Conservation (phyloP, 2,888 invertebrate genomes). For the Macaria notata region DNA sequence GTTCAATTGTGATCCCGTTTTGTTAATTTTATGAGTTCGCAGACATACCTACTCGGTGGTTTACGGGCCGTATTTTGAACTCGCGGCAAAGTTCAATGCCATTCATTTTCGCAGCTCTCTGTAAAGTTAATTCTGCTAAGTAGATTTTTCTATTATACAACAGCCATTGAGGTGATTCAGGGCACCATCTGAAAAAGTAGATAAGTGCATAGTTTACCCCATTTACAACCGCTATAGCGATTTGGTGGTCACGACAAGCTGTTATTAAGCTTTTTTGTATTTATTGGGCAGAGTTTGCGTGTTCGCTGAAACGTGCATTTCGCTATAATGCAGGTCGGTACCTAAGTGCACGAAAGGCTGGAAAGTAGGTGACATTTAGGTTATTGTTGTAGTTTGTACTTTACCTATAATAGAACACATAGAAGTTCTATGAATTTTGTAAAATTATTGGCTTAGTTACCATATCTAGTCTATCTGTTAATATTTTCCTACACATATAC, state of each 20-base stretch:
- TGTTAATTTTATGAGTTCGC: constrained; percentile 9
- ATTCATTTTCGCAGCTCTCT: constrained; percentile 59
- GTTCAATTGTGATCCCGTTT: constrained; percentile 9
- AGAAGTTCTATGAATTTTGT: too few relatives aligned
- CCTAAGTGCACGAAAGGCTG: too few relatives aligned
- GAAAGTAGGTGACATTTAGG: too few relatives aligned
- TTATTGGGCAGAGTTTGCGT: neutral
- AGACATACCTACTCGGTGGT: constrained; percentile 69
- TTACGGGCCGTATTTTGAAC: constrained; percentile 73
- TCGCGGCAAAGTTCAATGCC: constrained; percentile 56
- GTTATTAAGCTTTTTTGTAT: neutral
- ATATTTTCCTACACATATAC: too few relatives aligned
- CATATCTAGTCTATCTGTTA: too few relatives aligned
- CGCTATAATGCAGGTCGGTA: too few relatives aligned
- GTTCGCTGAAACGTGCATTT: neutral
- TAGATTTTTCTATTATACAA: constrained; percentile 60
- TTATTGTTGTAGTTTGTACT: too few relatives aligned
- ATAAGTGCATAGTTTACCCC: neutral
- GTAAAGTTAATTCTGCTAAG: constrained; percentile 58
- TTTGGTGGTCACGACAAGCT: neutral
- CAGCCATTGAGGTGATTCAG: constrained; percentile 76
- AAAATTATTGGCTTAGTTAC: too few relatives aligned
- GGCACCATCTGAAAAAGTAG: constrained; percentile 54
- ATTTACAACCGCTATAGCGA: constrained; percentile 2
- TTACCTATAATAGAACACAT: too few relatives aligned